Base-by-base conservation (phyloP, 2,797 vertebrate genomes). In the Sebastes nivosus region DNA sequence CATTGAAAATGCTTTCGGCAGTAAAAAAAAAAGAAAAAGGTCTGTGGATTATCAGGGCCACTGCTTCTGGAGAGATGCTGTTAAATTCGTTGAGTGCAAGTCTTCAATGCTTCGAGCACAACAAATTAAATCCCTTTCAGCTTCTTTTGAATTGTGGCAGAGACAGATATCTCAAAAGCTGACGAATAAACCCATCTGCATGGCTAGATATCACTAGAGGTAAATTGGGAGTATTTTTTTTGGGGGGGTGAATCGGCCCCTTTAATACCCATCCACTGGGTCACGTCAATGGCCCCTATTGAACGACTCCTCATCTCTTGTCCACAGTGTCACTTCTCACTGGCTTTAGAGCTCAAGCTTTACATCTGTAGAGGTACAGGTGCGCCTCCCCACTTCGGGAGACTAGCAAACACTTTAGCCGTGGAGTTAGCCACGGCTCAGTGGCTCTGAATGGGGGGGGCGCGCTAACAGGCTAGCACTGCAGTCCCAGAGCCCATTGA, bases 381-480 rank as follows among this genome's bases (percentile, higher is more conserved):
- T 89, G 89, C 36, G 30, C 72, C 83, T 77, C 69, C 85, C 73
- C 78, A 79, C 91, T 87, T 88, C 36, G 60, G 13, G 52, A 85
- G 85, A 76, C 77, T 52, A 82, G 92, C 88, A 89, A 88, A 89
- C 85, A 81, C 87, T 90, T 93, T 90, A 89, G 92, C 83, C 60
- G 79, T 4, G 46, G 86, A 77, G 92, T 96, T 94, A 94, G 94
- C 87, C 79, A 93, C 75, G 88, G 90, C 91, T 93, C 90, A 88
- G 75, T 79, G 92, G 61, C 3, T 89, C 79, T 89, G 90, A 94
- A 95, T 93, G 82, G 82, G 82, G 87, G 87, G 81, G 82, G 72
- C 22, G 73, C 50, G 81, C 93, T 92, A 92, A 91, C 90, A 80
- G 90, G 85, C 85, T 85, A 88, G 85, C 52, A 72, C 86, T 65